Evolutionary conservation across 2,113 vertebrate genomes (phyloP).

Genomic region (Eolophus roseicapilla): DNA sequence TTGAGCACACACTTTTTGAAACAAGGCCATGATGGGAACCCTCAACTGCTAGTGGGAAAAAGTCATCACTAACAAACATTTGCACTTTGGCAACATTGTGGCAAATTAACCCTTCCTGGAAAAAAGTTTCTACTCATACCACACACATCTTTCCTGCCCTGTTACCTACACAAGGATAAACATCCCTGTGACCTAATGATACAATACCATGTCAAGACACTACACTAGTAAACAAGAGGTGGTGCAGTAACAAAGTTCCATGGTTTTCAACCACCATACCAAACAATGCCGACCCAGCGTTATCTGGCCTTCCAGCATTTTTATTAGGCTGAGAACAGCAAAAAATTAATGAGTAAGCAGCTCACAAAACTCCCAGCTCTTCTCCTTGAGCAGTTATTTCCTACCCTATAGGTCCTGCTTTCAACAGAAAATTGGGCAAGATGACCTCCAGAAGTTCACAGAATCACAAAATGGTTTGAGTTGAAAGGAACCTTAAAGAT

Average conservation of each 20-base stretch:
- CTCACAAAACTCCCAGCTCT: background rate
- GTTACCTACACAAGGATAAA: background rate
- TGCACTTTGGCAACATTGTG: background rate
- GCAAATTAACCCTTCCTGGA: background rate
- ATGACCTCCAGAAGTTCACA: background rate
- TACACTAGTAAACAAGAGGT: background rate
- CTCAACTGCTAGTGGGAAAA: background rate
- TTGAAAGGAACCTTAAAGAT: background rate
- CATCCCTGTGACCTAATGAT: background rate
- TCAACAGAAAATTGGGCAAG: background rate
- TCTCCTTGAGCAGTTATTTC: background rate
- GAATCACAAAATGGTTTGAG: background rate
- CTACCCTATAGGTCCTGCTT: background rate
- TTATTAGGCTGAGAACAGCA: background rate
- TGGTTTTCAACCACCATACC: background rate
- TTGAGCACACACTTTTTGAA: background rate
- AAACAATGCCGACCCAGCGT: background rate
- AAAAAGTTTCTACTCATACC: background rate
- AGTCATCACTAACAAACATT: background rate
- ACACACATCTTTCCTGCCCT: background rate
- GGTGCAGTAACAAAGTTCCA: background rate
- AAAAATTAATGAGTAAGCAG: background rate
- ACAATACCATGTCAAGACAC: background rate
- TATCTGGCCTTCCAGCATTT: background rate
- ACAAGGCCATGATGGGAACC: background rate